Evolutionary conservation across 2,113 vertebrate genomes (phyloP), one percentile per base, ranked within the genome.

Genomic region (Bungarus multicinctus): DNA sequence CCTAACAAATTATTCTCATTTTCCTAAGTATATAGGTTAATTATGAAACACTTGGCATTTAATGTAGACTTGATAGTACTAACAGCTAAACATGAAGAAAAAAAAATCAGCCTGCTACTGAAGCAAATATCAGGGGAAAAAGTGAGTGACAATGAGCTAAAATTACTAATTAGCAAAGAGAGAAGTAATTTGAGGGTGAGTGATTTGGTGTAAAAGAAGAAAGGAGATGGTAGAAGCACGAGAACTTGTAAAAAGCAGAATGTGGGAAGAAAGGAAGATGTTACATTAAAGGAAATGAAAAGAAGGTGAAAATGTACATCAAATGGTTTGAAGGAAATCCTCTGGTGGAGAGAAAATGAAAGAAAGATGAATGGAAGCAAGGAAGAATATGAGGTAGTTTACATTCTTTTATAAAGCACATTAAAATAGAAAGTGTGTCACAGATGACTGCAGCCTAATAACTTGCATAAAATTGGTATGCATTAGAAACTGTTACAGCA

Each of bases 361-460:
- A 25, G 69, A 90, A 86, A n/a, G 22, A n/a, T 85, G n/a, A 90
- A 86, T 69, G 58, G 86, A 87, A 89, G 39, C 54, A 3, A 53
- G 55, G 81, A 90, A 89, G 34, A 89, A 60, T 55, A 64, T 23
- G 14, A 90, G n/a, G 45, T 43, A 39, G 74, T 93, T 93, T 93
- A 53, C 88, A 90, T 90, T 16, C 20, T 64, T 93, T 90, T 93
- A 47, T 90, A 39, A 58, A 93, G 90, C 50, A 52, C 45, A 53
- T 90, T 52, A 81, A 90, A 86, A 89, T 64, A 53, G n/a, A 85
- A 93, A 93, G 12, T 64, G 86, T 60, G 81, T 93, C 81, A 90
- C 89, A 87, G 89, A 9, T 39, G 54, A 64, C 55, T 90, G 92
- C 54, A 43, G 22, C 23, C 45, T 64, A 93, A 93, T 89, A 89